phyloP scores from a whole-genome alignment of 2,797 vertebrate species.

The Tympanoctomys barrerae region DNA sequence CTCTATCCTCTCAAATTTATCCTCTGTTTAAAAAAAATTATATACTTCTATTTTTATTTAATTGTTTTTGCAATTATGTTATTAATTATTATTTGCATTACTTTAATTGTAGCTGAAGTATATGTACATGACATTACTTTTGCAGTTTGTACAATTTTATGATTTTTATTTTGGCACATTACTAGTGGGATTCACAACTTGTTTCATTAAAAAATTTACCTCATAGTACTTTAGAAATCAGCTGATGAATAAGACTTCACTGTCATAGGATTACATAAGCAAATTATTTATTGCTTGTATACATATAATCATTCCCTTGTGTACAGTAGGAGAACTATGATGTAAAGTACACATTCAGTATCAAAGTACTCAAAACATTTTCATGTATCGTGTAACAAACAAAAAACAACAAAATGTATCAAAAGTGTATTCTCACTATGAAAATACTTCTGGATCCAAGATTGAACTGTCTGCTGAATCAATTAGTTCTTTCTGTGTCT shows the following conservation, averaged over 20 bases:
- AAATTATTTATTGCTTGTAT: background rate
- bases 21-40: background rate
- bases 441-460: slow-evolving; percentile 65
- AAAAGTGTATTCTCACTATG: slow-evolving; percentile 73
- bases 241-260: background rate
- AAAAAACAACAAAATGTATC: slow-evolving; percentile 28
- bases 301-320: background rate
- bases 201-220: background rate
- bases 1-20: background rate
- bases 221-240: background rate
- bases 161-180: background rate
- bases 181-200: background rate
- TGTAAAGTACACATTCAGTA: slow-evolving; percentile 57
- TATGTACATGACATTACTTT: background rate
- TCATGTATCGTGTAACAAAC: slow-evolving; percentile 55
- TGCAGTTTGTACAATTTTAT: background rate
- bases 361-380: slow-evolving; percentile 36
- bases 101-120: background rate
- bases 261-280: background rate
- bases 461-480: background rate
- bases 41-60: background rate
- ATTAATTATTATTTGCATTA: background rate
- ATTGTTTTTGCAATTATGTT: background rate
- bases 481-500: background rate
- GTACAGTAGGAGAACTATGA: slow-evolving; percentile 21